Evolutionary conservation across 2,888 invertebrate species (phyloP).

Genomic region (Ophraella communa): DNA sequence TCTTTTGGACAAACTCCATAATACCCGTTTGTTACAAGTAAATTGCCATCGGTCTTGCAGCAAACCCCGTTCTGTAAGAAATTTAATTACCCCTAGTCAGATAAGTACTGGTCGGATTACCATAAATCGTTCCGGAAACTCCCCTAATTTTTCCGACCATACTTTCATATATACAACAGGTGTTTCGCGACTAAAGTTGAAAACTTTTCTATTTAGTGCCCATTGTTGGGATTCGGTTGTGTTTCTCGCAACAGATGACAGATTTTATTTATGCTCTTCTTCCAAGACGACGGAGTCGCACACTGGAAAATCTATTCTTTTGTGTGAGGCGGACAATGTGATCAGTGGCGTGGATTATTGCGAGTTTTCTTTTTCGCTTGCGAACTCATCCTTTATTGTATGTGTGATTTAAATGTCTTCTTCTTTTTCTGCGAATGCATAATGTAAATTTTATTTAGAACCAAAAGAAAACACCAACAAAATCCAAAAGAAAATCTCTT

Average conservation of each 20-base stretch:
- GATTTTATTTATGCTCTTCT: slow-evolving; percentile 33
- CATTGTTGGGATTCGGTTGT: slow-evolving; percentile 31
- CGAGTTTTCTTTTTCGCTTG: slow-evolving; percentile 10
- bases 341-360: slow-evolving; percentile 5
- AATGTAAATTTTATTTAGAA: not conserved
- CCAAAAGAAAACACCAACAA: too few relatives aligned
- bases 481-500: too few relatives aligned
- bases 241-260: slow-evolving; percentile 36
- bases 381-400: not conserved
- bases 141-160: slow-evolving; percentile 32
- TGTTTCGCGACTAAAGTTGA: slow-evolving; percentile 33
- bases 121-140: slow-evolving; percentile 22
- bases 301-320: slow-evolving; percentile 24
- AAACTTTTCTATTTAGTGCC: slow-evolving; percentile 34
- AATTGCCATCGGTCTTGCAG: not conserved
- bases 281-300: slow-evolving; percentile 12
- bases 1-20: not conserved
- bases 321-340: slow-evolving; percentile 11
- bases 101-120: slow-evolving; percentile 14
- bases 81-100: slow-evolving; percentile 11
- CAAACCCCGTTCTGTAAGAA: not conserved
- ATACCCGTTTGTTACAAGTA: too few relatives aligned
- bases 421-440: too few relatives aligned
- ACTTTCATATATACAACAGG: slow-evolving; percentile 36
- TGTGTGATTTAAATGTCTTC: too few relatives aligned